Evolutionary conservation across 2,888 invertebrate genomes (phyloP).

Genomic region (Adela reaumurella): DNA sequence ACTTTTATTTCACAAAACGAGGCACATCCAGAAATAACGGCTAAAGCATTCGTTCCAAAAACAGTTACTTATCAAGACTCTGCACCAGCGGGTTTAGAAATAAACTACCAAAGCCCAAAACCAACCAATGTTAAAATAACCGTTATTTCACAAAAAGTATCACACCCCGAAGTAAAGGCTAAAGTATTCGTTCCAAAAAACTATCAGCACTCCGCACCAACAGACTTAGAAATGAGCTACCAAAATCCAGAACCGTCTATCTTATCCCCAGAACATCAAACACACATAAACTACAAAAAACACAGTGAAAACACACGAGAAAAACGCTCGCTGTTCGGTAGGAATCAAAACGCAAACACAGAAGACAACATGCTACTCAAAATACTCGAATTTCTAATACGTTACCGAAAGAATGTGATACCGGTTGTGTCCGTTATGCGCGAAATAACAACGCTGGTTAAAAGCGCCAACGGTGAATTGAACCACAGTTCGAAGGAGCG

Average conservation of each 20-base stretch:
- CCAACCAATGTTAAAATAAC: no score
- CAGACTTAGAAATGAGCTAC: constrained; percentile 4
- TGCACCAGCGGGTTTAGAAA: no score
- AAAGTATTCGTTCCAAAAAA: no score
- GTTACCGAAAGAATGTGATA: constrained; percentile 22
- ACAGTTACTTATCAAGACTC: no score
- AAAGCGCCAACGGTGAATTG: constrained; percentile 27
- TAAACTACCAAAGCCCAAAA: no score
- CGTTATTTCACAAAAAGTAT: no score
- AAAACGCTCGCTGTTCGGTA: constrained; percentile 24
- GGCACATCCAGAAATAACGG: no score
- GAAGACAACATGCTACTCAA: constrained; percentile 25
- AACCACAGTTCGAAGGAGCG: constrained; percentile 27
- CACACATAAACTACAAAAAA: neutral
- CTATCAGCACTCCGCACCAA: no score
- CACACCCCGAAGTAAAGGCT: no score
- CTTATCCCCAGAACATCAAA: neutral
- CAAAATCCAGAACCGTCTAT: constrained; percentile 2
- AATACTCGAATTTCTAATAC: constrained; percentile 26
- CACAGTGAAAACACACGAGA: constrained; percentile 12
- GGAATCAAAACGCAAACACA: constrained; percentile 13
- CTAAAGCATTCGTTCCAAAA: no score
- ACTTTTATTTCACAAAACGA: no score
- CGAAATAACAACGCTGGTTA: constrained; percentile 34
- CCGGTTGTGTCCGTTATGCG: constrained; percentile 32